These are phyloP conservation scores for Galago senegalensis DNA, from an alignment of 2,797 vertebrate genomes.

Conservation along the genomic window DNA sequence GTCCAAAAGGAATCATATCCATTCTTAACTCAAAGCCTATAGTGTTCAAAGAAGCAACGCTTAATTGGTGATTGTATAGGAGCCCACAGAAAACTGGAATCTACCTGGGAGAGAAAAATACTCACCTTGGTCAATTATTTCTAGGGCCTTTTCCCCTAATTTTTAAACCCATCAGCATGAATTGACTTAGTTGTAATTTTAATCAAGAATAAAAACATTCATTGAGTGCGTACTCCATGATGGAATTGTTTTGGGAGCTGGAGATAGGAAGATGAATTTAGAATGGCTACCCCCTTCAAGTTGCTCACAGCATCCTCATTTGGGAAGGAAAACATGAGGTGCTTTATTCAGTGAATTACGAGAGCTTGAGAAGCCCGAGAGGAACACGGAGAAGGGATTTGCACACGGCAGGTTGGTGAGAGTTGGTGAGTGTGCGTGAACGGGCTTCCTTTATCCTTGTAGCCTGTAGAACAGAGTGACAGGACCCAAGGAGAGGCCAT, in stretches of 20 bases:
- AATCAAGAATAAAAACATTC: neutral
- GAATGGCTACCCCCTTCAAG: neutral
- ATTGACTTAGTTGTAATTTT: neutral
- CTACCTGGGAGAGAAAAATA: neutral
- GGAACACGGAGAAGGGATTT: neutral
- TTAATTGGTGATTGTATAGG: neutral
- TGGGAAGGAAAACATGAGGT: neutral
- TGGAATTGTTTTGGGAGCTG: too few species aligned
- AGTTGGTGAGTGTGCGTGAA: accelerated
- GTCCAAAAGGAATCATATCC: neutral
- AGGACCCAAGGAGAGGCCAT: neutral
- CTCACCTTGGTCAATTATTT: neutral
- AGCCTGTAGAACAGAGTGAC: neutral
- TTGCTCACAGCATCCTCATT: neutral
- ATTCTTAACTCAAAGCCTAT: neutral
- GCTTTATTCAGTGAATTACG: neutral
- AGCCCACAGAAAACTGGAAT: neutral
- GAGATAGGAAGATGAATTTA: neutral
- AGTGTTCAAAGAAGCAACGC: neutral
- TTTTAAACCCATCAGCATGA: neutral
- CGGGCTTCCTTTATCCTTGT: neutral
- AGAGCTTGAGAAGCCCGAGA: neutral
- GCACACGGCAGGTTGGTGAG: accelerated
- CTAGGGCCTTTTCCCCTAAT: neutral
- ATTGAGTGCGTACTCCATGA: neutral